Evolutionary conservation across 2,888 invertebrate species (phyloP).

Genomic region (Nipponacmea schrenckii): DNA sequence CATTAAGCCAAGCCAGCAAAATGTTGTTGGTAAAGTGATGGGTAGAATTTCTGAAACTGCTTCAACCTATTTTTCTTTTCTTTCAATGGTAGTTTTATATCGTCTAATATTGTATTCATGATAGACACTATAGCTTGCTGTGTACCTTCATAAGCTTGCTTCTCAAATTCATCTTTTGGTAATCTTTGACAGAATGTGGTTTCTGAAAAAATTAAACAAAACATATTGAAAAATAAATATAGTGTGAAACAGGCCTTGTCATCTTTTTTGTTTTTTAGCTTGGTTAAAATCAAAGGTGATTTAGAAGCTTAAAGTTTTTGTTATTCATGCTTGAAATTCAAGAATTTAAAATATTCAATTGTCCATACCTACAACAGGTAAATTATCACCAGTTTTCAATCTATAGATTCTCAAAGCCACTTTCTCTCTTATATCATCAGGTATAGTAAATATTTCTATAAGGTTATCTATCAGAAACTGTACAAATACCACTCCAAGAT

Average conservation of each 20-base stretch:
- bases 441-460: conserved; percentile 53
- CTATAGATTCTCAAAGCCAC: conserved; percentile 36
- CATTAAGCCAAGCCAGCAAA: conserved; percentile 51
- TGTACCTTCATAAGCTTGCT: conserved; percentile 54
- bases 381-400: conserved; percentile 30
- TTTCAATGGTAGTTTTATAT: conserved; percentile 60
- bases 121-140: conserved; percentile 54
- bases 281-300: not conserved
- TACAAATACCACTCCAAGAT: conserved; percentile 54
- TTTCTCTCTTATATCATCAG: conserved; percentile 51
- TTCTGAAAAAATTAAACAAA: conserved; percentile 40
- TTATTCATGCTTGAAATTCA: no score
- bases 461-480: conserved; percentile 58
- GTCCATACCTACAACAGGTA: conserved; percentile 27
- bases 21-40: conserved; percentile 56
- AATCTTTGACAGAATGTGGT: conserved; percentile 54
- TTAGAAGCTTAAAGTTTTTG: no score
- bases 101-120: conserved; percentile 64
- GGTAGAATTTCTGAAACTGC: conserved; percentile 64
- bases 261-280: not conserved
- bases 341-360: no score
- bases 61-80: conserved; percentile 65
- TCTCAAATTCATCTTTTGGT: conserved; percentile 47
- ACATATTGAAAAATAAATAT: not conserved
- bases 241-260: not conserved